Base-by-base conservation (phyloP, 2,113 vertebrate species). In the Drymodes brunneopygia region DNA sequence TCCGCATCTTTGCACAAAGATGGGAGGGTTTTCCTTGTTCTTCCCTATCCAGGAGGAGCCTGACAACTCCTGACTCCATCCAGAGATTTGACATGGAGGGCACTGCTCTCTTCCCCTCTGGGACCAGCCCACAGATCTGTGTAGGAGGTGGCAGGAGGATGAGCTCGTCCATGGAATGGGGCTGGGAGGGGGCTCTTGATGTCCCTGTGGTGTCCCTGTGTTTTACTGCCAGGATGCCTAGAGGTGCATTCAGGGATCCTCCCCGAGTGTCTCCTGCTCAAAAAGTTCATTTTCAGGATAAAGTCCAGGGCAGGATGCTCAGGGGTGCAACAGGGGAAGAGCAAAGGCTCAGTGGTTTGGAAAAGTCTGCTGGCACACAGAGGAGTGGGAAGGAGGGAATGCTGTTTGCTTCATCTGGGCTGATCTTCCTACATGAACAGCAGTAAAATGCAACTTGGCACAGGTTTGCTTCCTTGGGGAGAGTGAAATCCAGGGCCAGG, bases 241-340 rank as follows among this genome's bases (percentile, higher is more conserved):
- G 61, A 31, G 54, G 17, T 12, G 61, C 1, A 0, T 15, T 29
- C 0, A 3, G 50, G 56, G n/a, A 23, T 44, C 60, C 60, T 15
- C 65, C 27, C 23, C 1, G 15, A 4, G 29, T 2, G 13, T 7
- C 38, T 18, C 38, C 24, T 20, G 40, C 64, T 42, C 42, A 7
- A 4, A 15, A 57, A 7, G 9, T 15, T 65, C 33, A 3, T 29
- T 25, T 40, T 19, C 66, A 38, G 47, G 56, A 3, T 9, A 7
- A 38, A 57, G 10, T 1, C 45, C 35, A 19, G 72, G n/a, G 48
- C 53, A 54, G 48, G 47, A 12, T n/a, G 42, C 53, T 86, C 44
- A 20, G 53, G 42, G 33, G 1, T 48, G 53, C 0, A 2, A 29
- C 2, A 10, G 56, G 44, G 44, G 9, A 19, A 38, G 6, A 29